These are phyloP conservation scores for Yponomeuta malinellus DNA, from an alignment of 2,888 invertebrate genomes.

Conservation along the genomic window DNA sequence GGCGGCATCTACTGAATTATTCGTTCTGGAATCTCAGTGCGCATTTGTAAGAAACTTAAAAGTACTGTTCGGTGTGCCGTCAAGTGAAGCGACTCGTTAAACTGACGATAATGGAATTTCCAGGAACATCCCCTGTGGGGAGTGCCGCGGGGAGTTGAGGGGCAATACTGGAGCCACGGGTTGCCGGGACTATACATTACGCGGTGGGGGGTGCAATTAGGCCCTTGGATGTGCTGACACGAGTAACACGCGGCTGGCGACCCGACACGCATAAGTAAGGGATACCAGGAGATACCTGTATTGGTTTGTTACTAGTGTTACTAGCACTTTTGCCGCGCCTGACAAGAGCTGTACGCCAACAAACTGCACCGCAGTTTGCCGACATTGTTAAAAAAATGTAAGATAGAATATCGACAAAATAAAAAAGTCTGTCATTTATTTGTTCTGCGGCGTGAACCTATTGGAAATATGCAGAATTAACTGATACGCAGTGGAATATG, in stretches of 20 bases:
- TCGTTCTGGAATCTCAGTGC: constrained; percentile 35
- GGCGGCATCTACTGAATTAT: constrained; percentile 21
- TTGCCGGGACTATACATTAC: constrained; percentile 59
- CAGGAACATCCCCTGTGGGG: constrained; percentile 68
- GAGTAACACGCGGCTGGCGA: constrained; percentile 38
- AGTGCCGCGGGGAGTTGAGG: constrained; percentile 38
- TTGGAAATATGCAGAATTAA: too few relatives aligned
- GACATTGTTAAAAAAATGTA: too few relatives aligned
- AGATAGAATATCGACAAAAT: too few relatives aligned
- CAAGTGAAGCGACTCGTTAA: constrained; percentile 44
- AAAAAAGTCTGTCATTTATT: too few relatives aligned
- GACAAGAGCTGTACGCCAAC: too few relatives aligned
- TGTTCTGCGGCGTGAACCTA: too few relatives aligned
- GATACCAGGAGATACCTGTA: background rate
- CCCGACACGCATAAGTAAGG: background rate
- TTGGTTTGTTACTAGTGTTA: too few relatives aligned
- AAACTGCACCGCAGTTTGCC: too few relatives aligned
- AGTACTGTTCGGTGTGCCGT: constrained; percentile 18
- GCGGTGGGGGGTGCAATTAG: constrained; percentile 53
- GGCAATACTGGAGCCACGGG: constrained; percentile 25
- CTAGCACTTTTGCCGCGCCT: too few relatives aligned
- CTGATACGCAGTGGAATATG: too few relatives aligned
- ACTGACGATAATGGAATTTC: constrained; percentile 67
- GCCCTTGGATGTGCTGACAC: constrained; percentile 69
- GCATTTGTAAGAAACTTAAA: constrained; percentile 16